A percentile compares a stretch with the other conserved stretches of the same genome.
Conservation (phyloP, 2,888 invertebrate species). For the Operophtera brumata region DNA sequence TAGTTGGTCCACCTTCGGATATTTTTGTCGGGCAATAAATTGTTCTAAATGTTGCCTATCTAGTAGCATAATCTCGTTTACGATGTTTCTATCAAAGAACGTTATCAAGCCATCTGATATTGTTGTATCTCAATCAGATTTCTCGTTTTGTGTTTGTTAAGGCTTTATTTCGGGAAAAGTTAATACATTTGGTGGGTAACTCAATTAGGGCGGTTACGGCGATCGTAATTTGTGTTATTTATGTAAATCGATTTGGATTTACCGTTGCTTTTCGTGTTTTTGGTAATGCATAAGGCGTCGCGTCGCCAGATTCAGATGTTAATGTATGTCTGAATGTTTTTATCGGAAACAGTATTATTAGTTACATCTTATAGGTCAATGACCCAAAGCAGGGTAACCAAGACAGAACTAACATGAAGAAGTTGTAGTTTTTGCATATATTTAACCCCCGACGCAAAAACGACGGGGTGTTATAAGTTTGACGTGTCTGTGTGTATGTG, state of each 20-base stretch:
- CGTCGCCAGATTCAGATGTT: neutral
- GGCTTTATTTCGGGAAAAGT: slow-evolving; percentile 37
- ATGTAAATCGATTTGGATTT: slow-evolving; percentile 37
- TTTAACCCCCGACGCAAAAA: too few relatives aligned
- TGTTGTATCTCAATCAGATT: slow-evolving; percentile 18
- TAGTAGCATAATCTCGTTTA: slow-evolving; percentile 13
- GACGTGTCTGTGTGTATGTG: too few relatives aligned
- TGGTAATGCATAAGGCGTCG: slow-evolving; percentile 1
- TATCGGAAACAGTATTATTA: neutral
- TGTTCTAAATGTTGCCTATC: slow-evolving; percentile 6
- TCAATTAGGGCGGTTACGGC: slow-evolving; percentile 29
- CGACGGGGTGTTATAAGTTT: too few relatives aligned
- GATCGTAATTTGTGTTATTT: slow-evolving; percentile 35
- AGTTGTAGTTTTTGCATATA: too few relatives aligned
- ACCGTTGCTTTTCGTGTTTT: slow-evolving; percentile 13
- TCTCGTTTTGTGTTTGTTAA: slow-evolving; percentile 24
- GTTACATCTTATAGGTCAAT: neutral
- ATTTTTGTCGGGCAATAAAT: neutral
- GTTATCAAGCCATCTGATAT: slow-evolving; percentile 28
- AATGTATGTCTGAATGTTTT: neutral
- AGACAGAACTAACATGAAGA: too few relatives aligned
- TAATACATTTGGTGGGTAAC: slow-evolving; percentile 35
- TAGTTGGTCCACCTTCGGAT: too few relatives aligned
- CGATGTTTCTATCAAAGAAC: slow-evolving; percentile 22
- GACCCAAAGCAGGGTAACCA: too few relatives aligned